Evolutionary conservation across 2,797 vertebrate genomes (phyloP).

Genomic region (Anolis apletophallus): DNA sequence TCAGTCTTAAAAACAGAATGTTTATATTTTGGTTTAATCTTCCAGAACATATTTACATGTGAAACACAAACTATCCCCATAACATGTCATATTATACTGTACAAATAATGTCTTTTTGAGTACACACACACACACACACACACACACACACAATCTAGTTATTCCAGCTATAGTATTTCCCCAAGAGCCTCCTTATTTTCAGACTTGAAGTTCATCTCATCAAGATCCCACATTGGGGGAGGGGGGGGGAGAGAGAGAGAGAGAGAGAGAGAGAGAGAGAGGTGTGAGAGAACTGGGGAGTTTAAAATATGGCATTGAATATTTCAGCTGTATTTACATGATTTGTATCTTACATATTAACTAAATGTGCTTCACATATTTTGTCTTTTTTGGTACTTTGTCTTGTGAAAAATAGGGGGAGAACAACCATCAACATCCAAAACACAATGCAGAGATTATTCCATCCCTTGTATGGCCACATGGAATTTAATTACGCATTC

Average conservation of each 20-base stretch:
- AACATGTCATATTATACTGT: background rate
- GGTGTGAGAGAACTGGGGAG: too few species aligned
- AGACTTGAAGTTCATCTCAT: background rate
- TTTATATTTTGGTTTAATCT: background rate
- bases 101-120: background rate
- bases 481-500: constrained; percentile 52
- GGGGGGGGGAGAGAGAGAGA: background rate
- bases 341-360: background rate
- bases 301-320: background rate
- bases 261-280: background rate
- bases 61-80: background rate
- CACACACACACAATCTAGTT: background rate
- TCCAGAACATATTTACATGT: background rate
- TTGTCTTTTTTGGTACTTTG: background rate
- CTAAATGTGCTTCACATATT: background rate
- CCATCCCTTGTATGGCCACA: background rate
- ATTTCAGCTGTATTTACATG: background rate
- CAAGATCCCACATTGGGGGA: background rate
- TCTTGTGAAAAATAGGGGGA: background rate
- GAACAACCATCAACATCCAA: background rate
- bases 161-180: too few species aligned
- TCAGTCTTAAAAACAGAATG: background rate
- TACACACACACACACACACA: too few species aligned
- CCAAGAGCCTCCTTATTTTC: background rate
- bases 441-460: constrained; percentile 27